These are phyloP conservation scores for Plestiodon gilberti DNA, from an alignment of 2,113 vertebrate genomes.

Conservation along the genomic window DNA sequence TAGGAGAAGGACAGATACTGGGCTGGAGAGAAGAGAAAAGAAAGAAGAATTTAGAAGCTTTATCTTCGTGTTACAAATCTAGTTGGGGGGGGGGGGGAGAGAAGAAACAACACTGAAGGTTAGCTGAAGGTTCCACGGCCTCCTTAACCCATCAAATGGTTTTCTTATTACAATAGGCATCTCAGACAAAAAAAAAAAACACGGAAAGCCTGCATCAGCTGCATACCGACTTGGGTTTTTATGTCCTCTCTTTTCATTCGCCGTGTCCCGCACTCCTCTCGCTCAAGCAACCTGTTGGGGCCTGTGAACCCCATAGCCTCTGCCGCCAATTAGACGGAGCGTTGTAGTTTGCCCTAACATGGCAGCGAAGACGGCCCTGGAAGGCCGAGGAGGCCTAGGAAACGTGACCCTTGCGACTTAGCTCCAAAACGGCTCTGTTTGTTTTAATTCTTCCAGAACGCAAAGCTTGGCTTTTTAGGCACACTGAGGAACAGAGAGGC, in stretches of 20 bases:
- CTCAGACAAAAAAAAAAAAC: conserved; percentile 36
- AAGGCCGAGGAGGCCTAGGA: not conserved
- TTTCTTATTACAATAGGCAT: conserved; percentile 1
- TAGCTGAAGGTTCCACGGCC: not conserved
- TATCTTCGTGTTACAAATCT: not conserved
- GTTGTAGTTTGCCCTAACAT: conserved; percentile 19
- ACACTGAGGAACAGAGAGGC: conserved; percentile 16
- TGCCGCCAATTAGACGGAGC: not conserved
- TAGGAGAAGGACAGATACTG: not conserved
- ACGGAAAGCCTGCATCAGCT: conserved; percentile 44
- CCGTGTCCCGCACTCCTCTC: conserved; percentile 33
- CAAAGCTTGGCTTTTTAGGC: conserved; percentile 11
- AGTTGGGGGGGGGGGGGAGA: not conserved
- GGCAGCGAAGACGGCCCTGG: not conserved
- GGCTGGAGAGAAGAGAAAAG: not conserved
- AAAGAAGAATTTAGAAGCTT: not conserved
- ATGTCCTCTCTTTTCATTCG: conserved; percentile 53
- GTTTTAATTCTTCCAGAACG: not conserved
- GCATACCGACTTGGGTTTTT: conserved; percentile 5
- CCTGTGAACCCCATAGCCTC: conserved; percentile 19
- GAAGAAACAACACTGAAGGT: not conserved
- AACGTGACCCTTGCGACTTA: not conserved
- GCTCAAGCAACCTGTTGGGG: conserved; percentile 45
- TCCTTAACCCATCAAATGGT: not conserved
- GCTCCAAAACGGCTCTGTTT: not conserved